These are phyloP conservation scores for Slavum lentiscoides DNA, from an alignment of 2,888 invertebrate genomes.

Conservation along the genomic window DNA sequence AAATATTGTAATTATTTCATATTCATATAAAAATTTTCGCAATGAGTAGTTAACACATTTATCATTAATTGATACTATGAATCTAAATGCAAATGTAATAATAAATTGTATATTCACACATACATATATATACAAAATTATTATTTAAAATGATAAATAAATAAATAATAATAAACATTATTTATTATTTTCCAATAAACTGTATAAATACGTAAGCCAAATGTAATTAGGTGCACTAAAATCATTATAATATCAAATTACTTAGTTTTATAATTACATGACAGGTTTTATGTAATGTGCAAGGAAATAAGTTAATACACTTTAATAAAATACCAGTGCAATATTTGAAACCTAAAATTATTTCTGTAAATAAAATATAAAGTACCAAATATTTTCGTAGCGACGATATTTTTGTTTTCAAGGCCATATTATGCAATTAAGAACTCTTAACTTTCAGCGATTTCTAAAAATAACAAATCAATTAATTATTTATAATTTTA, in stretches of 20 bases:
- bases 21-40: too few relatives aligned
- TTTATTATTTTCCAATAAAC: too few relatives aligned
- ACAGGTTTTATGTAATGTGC: background rate
- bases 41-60: too few relatives aligned
- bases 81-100: too few relatives aligned
- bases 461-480: slow-evolving; percentile 20
- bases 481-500: background rate
- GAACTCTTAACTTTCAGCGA: slow-evolving; percentile 27
- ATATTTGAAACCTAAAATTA: slow-evolving; percentile 35
- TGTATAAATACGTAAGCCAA: too few relatives aligned
- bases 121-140: too few relatives aligned
- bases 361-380: slow-evolving; percentile 45
- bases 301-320: background rate
- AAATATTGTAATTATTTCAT: too few relatives aligned
- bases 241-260: background rate
- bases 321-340: slow-evolving; percentile 12
- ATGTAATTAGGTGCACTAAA: too few relatives aligned
- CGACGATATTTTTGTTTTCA: slow-evolving; percentile 31
- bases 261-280: background rate
- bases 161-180: too few relatives aligned
- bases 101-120: too few relatives aligned
- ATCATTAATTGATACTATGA: too few relatives aligned
- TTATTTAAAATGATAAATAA: too few relatives aligned
- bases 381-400: slow-evolving; percentile 29
- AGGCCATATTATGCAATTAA: slow-evolving; percentile 5